Evolutionary conservation across 2,113 vertebrate genomes (phyloP), one percentile per base, ranked within the genome.

Genomic region (Oncorhynchus masou): DNA sequence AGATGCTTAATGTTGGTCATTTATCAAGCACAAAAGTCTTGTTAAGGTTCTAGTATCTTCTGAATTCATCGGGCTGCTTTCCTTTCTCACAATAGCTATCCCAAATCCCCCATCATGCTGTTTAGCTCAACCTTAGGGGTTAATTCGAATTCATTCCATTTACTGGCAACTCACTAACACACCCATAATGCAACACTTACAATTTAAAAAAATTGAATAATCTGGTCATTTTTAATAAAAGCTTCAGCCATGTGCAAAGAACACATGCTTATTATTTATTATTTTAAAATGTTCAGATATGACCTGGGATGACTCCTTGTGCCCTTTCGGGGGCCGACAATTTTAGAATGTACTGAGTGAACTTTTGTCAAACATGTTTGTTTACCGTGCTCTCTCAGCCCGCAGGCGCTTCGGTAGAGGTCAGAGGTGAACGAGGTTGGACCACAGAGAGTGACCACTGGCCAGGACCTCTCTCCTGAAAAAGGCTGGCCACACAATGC

Each of bases 401-500:
- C 81, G 73, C 34, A 73, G 60, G 15, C 68, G 76, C 81, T 84
- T 84, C 79, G 75, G 80, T 70, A 78, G 82, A 88, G 84, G 84
- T 78, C 80, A 86, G 83, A 87, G 83, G 83, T 90, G 81, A 81
- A 73, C 66, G 77, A 80, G 77, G 84, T 86, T 87, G 68, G 80
- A 81, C 74, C 85, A 84, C 83, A 83, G 70, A 86, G 79, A 83
- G 76, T 86, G 87, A 91, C 89, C 81, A 8, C 80, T 83, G 83
- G 73, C 79, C 71, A 79, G 78, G 77, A 80, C 80, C 71, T 71
- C 6, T n/a, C 72, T 69, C 75, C 82, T 78, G 74, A 80, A 86
- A 90, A 90, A 88, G 90, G 51, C 70, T 67, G 72, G 45, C 62
- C 9, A 77, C 73, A 92, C 88, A 91, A 91, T 65, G 80, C 73